Conservation (phyloP, 2,797 vertebrate species). For the Sphenopsis melanotis region DNA sequence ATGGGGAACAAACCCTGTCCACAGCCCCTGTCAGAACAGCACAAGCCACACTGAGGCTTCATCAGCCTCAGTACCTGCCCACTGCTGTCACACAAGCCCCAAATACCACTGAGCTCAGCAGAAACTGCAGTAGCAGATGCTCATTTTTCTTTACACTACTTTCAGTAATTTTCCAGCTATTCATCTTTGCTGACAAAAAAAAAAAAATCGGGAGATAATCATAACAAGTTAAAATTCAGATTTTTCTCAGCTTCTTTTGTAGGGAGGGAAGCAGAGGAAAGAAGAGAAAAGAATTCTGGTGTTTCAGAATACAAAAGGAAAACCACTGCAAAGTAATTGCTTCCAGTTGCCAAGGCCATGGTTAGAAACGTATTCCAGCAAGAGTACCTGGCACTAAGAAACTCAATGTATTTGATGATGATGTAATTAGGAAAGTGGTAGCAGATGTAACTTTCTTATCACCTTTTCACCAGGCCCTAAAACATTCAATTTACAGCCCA, state of each 20-base stretch:
- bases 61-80: not conserved
- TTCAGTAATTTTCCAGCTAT: not conserved
- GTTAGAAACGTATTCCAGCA: not conserved
- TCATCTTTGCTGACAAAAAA: not conserved
- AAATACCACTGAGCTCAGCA: not conserved
- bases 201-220: not conserved
- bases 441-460: slow-evolving; percentile 22
- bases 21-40: not conserved
- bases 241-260: not conserved
- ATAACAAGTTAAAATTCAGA: not conserved
- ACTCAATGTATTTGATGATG: not conserved
- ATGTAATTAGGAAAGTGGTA: slow-evolving; percentile 13
- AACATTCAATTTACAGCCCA: slow-evolving; percentile 30
- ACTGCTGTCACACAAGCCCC: not conserved
- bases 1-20: not conserved
- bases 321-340: not conserved
- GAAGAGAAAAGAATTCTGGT: not conserved
- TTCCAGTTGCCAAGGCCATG: not conserved
- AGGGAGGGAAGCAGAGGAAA: not conserved
- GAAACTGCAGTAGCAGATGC: not conserved
- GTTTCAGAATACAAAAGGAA: slow-evolving; percentile 10
- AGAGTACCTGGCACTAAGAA: slow-evolving; percentile 9
- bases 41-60: not conserved
- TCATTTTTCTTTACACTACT: not conserved
- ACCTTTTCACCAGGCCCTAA: not conserved